These are phyloP conservation scores for Okamejei kenojei DNA, from an alignment of 2,797 vertebrate species.

Conservation along the genomic window DNA sequence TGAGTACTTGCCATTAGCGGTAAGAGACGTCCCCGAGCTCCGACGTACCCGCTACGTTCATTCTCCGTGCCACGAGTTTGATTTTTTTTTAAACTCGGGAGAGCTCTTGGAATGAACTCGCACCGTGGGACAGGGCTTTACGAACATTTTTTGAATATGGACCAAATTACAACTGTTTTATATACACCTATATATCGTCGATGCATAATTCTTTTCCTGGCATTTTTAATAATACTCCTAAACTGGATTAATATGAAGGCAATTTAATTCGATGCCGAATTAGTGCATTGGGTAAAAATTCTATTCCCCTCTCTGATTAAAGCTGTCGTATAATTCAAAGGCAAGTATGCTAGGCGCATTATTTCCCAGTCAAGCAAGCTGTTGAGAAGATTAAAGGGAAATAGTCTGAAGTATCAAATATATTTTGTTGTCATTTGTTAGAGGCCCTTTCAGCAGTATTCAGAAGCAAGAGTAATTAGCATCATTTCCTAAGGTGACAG, in stretches of 20 bases:
- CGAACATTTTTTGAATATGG: not conserved
- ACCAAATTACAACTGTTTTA: not conserved
- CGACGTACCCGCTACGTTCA: too few relatives aligned
- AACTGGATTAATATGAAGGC: not conserved
- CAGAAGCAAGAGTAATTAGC: not conserved
- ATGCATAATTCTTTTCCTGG: not conserved
- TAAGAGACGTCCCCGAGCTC: too few relatives aligned
- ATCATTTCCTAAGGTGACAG: not conserved
- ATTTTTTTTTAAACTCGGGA: too few relatives aligned
- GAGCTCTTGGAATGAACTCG: too few relatives aligned
- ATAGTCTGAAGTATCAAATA: not conserved
- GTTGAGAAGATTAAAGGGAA: not conserved
- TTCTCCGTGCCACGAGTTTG: too few relatives aligned
- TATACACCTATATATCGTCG: not conserved
- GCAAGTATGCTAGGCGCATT: not conserved
- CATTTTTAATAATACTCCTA: not conserved
- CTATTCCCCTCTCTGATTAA: not conserved
- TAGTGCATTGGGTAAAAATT: not conserved
- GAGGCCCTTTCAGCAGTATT: not conserved
- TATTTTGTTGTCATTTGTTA: not conserved
- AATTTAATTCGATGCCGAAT: not conserved
- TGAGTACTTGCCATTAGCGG: too few relatives aligned
- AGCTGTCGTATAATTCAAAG: constrained; percentile 18
- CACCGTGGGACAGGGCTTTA: too few relatives aligned
- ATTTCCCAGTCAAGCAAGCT: constrained; percentile 11